A percentile compares a stretch with the other conserved stretches of the same genome.
These are phyloP conservation scores for Peribatodes rhomboidaria DNA, from an alignment of 2,888 invertebrate species.

Conservation along the genomic window DNA sequence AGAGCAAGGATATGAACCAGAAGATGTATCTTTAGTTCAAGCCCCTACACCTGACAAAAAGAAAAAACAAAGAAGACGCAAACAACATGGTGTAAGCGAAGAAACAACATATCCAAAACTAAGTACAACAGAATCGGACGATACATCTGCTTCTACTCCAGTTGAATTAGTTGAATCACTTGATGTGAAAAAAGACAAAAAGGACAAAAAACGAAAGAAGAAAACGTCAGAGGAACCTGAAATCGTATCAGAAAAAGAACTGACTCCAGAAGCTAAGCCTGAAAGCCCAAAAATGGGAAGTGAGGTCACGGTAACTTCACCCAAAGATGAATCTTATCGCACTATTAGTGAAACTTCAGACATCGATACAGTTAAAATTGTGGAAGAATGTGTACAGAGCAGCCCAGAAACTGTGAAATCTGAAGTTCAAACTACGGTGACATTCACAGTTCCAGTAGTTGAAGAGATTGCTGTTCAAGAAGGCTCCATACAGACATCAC, in stretches of 20 bases:
- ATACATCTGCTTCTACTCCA: conserved; percentile 65
- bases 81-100: conserved; percentile 70
- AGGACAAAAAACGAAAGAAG: conserved; percentile 83
- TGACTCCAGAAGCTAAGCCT: conserved; percentile 59
- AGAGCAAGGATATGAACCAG: conserved; percentile 91
- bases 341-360: conserved; percentile 87
- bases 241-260: conserved; percentile 50
- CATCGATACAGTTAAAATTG: conserved; percentile 87
- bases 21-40: conserved; percentile 85
- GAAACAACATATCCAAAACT: conserved; percentile 75
- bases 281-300: conserved; percentile 80
- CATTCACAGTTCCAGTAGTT: conserved; percentile 86
- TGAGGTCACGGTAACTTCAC: conserved; percentile 82
- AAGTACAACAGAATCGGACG: conserved; percentile 75
- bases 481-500: conserved; percentile 87
- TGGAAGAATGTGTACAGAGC: conserved; percentile 88
- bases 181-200: conserved; percentile 60
- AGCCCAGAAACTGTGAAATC: conserved; percentile 77
- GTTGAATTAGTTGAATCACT: conserved; percentile 62
- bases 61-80: conserved; percentile 84
- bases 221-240: conserved; percentile 71
- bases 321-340: conserved; percentile 86
- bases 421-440: conserved; percentile 85
- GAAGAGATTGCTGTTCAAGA: conserved; percentile 87
- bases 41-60: conserved; percentile 65